phyloP scores from a whole-genome alignment of 2,888 invertebrate species.

The Tholera decimalis region DNA sequence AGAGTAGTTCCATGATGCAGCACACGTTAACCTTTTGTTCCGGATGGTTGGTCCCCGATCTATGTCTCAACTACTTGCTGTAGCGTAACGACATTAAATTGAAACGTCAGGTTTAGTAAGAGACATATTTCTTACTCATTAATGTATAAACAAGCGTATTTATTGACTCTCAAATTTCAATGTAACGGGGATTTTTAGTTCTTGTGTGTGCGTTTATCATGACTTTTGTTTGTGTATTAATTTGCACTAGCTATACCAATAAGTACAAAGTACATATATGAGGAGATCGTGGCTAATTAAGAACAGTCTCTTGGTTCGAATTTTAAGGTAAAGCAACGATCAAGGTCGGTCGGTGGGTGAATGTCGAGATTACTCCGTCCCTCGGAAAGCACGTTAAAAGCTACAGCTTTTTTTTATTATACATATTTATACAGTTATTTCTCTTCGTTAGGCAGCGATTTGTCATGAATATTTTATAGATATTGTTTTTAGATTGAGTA shows the following conservation, averaged over 20 bases:
- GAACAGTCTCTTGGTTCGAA: too few relatives aligned
- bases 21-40: slow-evolving; percentile 39
- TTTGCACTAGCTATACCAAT: not conserved
- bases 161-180: slow-evolving; percentile 7
- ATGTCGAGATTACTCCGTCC: too few relatives aligned
- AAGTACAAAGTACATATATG: too few relatives aligned
- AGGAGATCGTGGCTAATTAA: too few relatives aligned
- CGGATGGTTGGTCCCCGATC: slow-evolving; percentile 36
- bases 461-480: slow-evolving; percentile 91
- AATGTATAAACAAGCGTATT: slow-evolving; percentile 12
- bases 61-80: slow-evolving; percentile 28
- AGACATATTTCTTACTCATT: slow-evolving; percentile 11
- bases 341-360: too few relatives aligned
- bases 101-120: slow-evolving; percentile 28
- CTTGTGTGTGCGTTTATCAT: not conserved
- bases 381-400: too few relatives aligned
- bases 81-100: slow-evolving; percentile 39
- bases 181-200: not conserved
- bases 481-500: too few relatives aligned
- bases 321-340: too few relatives aligned
- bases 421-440: slow-evolving; percentile 89
- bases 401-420: too few relatives aligned
- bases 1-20: slow-evolving; percentile 29
- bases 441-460: slow-evolving; percentile 90
- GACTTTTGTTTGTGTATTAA: not conserved